A percentile compares a stretch with the other conserved stretches of the same genome.
Evolutionary conservation across 2,113 vertebrate genomes (phyloP).

Genomic region (Dipodomys ordii): DNA sequence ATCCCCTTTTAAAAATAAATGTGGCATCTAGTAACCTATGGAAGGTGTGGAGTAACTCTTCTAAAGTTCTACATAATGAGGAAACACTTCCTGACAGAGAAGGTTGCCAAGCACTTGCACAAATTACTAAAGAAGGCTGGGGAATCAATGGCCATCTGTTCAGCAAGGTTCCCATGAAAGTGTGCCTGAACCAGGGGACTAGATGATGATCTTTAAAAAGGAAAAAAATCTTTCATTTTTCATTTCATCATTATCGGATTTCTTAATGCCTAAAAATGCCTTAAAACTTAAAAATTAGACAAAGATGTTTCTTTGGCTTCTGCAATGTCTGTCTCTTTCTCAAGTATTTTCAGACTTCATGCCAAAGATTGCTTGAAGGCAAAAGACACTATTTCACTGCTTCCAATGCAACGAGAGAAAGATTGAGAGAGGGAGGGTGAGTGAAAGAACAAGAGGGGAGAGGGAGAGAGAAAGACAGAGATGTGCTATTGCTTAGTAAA

Average conservation of each 20-base stretch:
- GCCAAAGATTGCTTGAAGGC: conserved; percentile 48
- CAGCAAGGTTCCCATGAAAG: conserved; percentile 63
- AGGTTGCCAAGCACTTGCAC: conserved; percentile 60
- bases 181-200: conserved; percentile 16
- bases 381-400: conserved; percentile 55
- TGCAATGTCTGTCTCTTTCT: neutral
- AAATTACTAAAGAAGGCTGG: conserved; percentile 66
- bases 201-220: conserved; percentile 50
- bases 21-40: conserved; percentile 52
- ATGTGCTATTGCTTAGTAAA: conserved; percentile 41
- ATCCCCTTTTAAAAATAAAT: conserved; percentile 66
- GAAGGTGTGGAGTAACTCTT: conserved; percentile 41
- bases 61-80: conserved; percentile 51
- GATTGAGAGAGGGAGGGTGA: too few species aligned
- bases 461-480: conserved; percentile 7
- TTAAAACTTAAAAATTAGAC: conserved; percentile 56
- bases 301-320: conserved; percentile 30
- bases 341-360: neutral
- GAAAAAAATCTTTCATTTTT: conserved; percentile 45
- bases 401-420: neutral
- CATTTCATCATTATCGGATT: conserved; percentile 43
- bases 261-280: conserved; percentile 34
- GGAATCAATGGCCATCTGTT: conserved; percentile 69
- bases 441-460: too few species aligned
- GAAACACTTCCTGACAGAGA: conserved; percentile 50